Evolutionary conservation across 2,888 invertebrate species (phyloP), one percentile per base, ranked within the genome.

Genomic region (Stenchaetothrips biformis): DNA sequence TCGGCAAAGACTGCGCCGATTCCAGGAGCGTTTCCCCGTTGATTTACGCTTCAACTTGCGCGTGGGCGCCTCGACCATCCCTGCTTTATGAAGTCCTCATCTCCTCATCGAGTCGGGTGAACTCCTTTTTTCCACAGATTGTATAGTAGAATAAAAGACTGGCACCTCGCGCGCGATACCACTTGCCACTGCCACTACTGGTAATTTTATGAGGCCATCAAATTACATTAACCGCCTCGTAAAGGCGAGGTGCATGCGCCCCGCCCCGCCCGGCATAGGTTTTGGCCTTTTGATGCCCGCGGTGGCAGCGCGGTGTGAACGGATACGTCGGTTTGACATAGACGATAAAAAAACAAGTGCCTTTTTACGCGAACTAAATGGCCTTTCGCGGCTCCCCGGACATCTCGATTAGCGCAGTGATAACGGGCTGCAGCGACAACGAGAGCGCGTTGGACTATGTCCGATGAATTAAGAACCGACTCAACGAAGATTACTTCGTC

Each of bases 151-250:
- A 74, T 74, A 74, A 74, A 74, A 74, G 59, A 37, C 37, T 18
- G 16, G 18, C 59, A 13, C 59, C 59, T 6, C 59, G 13, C 67
- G 25, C 67, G 25, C 67, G 67, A 74, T 74, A 21, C 67, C 25
- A 25, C 67, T 2, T 37, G 37, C 37, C 37, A 25, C 67, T 25
- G 25, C 25, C 67, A 74, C 67, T 21, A 74, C 67, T 74, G 67
- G 67, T 74, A 74, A 74, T 74, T 74, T 74, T 74, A 74, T 74
- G 67, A 25, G 67, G 67, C 67, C 67, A 74, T 74, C 67, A 74
- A 74, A 74, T 74, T 74, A 74, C 67, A 74, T 74, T 74, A 74
- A 74, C 67, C 67, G 25, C 67, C 21, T 74, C 67, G 67, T 74
- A 74, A 74, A 74, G 9, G 18, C 59, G 59, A 59, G 59, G 67